A percentile compares a stretch with the other conserved stretches of the same genome.
These are phyloP conservation scores for Hypolimnas misippus DNA, from an alignment of 2,888 invertebrate genomes.

Conservation along the genomic window DNA sequence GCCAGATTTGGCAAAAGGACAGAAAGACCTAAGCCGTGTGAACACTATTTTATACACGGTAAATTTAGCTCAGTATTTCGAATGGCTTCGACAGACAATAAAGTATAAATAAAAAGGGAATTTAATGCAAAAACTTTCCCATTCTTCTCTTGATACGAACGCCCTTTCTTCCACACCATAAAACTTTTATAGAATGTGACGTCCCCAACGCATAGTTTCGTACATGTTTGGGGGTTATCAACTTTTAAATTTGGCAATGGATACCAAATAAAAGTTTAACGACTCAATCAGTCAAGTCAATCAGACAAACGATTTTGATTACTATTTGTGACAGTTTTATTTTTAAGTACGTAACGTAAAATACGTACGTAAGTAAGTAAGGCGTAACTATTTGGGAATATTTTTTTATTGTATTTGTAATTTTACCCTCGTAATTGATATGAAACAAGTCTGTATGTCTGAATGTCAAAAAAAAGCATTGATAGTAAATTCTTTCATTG, in stretches of 20 bases:
- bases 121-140: slow-evolving; percentile 68
- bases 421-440: too few relatives aligned
- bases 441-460: too few relatives aligned
- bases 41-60: slow-evolving; percentile 39
- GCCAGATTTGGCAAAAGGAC: slow-evolving; percentile 7
- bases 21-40: slow-evolving; percentile 22
- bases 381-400: too few relatives aligned
- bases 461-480: too few relatives aligned
- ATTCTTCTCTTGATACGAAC: slow-evolving; percentile 72
- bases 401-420: too few relatives aligned
- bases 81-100: slow-evolving; percentile 52
- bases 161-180: slow-evolving; percentile 78
- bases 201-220: slow-evolving; percentile 73
- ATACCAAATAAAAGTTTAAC: background rate
- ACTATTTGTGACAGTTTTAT: too few relatives aligned
- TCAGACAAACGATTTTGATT: too few relatives aligned
- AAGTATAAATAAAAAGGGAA: slow-evolving; percentile 56
- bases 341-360: too few relatives aligned
- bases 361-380: too few relatives aligned
- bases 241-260: slow-evolving; percentile 53
- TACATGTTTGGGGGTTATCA: slow-evolving; percentile 66
- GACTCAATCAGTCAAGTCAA: too few relatives aligned
- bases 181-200: slow-evolving; percentile 76
- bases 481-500: too few relatives aligned
- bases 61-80: slow-evolving; percentile 44